phyloP scores from a whole-genome alignment of 2,113 vertebrate species.

The Oncorhynchus gorbuscha region DNA sequence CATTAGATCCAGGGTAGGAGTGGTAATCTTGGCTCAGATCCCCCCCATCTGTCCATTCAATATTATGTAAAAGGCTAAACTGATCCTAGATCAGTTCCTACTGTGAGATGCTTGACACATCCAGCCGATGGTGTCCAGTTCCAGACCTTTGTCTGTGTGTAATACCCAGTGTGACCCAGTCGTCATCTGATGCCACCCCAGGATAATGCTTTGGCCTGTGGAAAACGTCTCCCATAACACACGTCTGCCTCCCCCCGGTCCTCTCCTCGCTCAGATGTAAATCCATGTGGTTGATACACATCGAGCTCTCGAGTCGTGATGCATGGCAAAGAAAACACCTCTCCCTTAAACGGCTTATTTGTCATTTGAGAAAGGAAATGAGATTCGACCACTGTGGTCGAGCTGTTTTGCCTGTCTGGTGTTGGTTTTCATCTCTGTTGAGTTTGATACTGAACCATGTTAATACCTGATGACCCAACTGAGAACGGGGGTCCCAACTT shows the following conservation, averaged over 20 bases:
- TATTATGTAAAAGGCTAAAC: too few relatives aligned
- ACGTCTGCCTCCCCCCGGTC: neutral
- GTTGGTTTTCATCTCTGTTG: too few relatives aligned
- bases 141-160: neutral
- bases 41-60: too few relatives aligned
- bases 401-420: too few relatives aligned
- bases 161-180: neutral
- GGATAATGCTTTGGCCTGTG: neutral
- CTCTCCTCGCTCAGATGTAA: neutral
- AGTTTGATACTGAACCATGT: too few relatives aligned
- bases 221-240: neutral
- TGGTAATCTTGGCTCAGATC: too few relatives aligned
- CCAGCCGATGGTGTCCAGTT: neutral
- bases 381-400: neutral
- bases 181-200: neutral
- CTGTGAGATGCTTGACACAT: too few relatives aligned
- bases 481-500: too few relatives aligned
- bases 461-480: too few relatives aligned
- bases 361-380: neutral
- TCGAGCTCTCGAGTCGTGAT: neutral
- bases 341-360: neutral
- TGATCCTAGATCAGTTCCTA: too few relatives aligned
- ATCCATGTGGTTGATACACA: slow-evolving; percentile 1
- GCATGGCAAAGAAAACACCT: slow-evolving; percentile 16
- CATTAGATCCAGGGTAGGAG: too few relatives aligned